Evolutionary conservation across 35 echinoderm and acorn worm species (phyloP), one percentile per base, ranked within the genome.

Genomic region (Hemicentrotus pulcherrimus): DNA sequence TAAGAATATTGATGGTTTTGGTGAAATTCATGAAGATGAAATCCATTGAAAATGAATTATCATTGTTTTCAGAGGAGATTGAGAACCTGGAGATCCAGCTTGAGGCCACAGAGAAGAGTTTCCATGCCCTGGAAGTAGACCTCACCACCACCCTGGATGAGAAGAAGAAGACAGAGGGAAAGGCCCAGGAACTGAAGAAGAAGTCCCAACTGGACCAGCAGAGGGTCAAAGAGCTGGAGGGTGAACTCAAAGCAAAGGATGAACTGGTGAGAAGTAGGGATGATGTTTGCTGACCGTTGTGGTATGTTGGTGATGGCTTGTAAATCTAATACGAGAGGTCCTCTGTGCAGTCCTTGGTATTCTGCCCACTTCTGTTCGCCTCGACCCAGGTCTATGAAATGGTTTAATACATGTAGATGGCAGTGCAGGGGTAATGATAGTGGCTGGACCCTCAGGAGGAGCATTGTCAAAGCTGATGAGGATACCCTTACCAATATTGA

Each of bases 51-150:
- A 86, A 86, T 86, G 1, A 4, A 78, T 78, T 28, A 28, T 18
- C 65, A 78, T 47, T 30, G 6, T 90, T 31, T 93, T 47, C 91
- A 98, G 98, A 98, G 94, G 98, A 99, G 94, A 94, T 99, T 95
- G 97, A 99, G 88, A 99, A 99, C 94, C 96, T 99, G 85, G 98
- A 97, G 96, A 86, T 95, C 16, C 97, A 99, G 90, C 60, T 99
- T 9, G 96, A 95, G 28, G 92, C 96, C 94, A 94, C 96, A 58
- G 96, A 97, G 91, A 97, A 99, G 94, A 96, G 97, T 47, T 94
- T 98, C 30, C 89, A 88, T 0, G 87, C 88, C 2, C 92, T 99
- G 0, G 97, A 99, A 95, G 95, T 85, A 22, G 95, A 99, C 88
- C 96, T 98, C 41, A 92, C 32, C 60, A 97, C 95, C 58, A 94